Evolutionary conservation across 2,888 invertebrate genomes (phyloP), one percentile per base, ranked within the genome.

Genomic region (Cephus pygmeus): DNA sequence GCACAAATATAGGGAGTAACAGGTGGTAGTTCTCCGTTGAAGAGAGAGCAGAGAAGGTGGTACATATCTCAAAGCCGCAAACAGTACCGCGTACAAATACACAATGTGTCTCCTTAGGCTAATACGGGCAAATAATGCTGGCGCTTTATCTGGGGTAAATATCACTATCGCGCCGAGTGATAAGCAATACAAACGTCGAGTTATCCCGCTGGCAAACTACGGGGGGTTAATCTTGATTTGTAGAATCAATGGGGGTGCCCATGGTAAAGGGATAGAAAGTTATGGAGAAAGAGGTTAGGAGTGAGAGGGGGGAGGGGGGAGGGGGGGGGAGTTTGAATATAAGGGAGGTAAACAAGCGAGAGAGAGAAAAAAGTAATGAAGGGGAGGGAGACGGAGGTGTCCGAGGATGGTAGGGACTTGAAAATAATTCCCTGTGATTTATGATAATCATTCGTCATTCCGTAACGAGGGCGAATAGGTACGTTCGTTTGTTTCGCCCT

Each of bases 131-230:
- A 85, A 87, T 85, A 84, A 84, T 83, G 82, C 75, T 76, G 81
- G 73, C 76, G 81, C 83, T 81, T 87, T 88, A 87, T 88, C 87
- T 82, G 76, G 79, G 77, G 83, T 82, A 87, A 87, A 87, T 86
- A 88, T 88, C 87, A 87, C 84, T 87, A 88, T 88, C 87, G 84
- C 74, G 73, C 73, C 69, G 35, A 33, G 69, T 73, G 82, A 83
- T 84, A 82, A 84, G 83, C 79, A 80, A 82, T 79, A 77, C 81
- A 80, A 81, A 81, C 81, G 77, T 77, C 81, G 79, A 81, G 80
- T 85, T 84, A 82, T 84, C 81, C 82, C 82, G 81, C 76, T 77
- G 83, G 82, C 81, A 83, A 84, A 82, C 82, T 73, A 75, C 76
- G 79, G 78, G 82, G 82, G 83, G 77, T 85, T 82, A 83, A 84